Evolutionary conservation across 2,797 vertebrate genomes (phyloP).

Genomic region (Xenopus petersii): DNA sequence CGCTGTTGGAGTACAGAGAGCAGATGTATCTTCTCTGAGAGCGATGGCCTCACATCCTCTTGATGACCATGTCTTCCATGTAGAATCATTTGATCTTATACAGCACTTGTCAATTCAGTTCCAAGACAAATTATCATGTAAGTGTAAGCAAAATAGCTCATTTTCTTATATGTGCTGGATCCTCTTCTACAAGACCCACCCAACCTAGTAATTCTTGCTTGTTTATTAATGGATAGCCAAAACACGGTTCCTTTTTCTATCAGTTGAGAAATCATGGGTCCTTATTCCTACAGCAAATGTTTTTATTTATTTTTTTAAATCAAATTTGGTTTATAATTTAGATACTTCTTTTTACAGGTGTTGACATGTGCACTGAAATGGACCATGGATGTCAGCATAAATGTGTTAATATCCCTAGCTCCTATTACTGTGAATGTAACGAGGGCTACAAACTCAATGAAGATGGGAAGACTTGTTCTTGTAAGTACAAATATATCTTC

Average conservation of each 20-base stretch:
- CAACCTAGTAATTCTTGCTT: no score
- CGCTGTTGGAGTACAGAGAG: slow-evolving; percentile 89
- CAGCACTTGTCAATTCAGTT: slow-evolving; percentile 92
- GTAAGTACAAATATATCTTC: slow-evolving; percentile 60
- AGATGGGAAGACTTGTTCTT: slow-evolving; percentile 82
- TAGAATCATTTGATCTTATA: slow-evolving; percentile 92
- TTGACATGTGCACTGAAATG: slow-evolving; percentile 77
- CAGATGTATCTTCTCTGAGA: slow-evolving; percentile 87
- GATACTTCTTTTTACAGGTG: slow-evolving; percentile 63
- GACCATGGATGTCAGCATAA: slow-evolving; percentile 87
- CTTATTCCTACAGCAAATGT: no score
- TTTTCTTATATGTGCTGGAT: no score
- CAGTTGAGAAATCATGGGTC: no score
- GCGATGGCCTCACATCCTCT: slow-evolving; percentile 91
- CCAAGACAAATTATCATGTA: slow-evolving; percentile 86
- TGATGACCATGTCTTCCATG: slow-evolving; percentile 92
- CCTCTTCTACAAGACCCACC: no score
- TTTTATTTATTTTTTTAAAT: no score
- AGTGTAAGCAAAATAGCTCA: slow-evolving; percentile 41
- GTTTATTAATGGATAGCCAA: no score
- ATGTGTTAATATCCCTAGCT: slow-evolving; percentile 77
- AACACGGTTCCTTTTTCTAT: no score
- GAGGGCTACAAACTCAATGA: slow-evolving; percentile 78
- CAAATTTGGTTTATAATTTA: no score
- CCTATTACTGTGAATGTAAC: slow-evolving; percentile 84